Percentiles rank a stretch among this genome's conserved stretches.
These are phyloP conservation scores for Drosophila guanche DNA, from an alignment of 1,140 invertebrate genomes.

Conservation along the genomic window DNA sequence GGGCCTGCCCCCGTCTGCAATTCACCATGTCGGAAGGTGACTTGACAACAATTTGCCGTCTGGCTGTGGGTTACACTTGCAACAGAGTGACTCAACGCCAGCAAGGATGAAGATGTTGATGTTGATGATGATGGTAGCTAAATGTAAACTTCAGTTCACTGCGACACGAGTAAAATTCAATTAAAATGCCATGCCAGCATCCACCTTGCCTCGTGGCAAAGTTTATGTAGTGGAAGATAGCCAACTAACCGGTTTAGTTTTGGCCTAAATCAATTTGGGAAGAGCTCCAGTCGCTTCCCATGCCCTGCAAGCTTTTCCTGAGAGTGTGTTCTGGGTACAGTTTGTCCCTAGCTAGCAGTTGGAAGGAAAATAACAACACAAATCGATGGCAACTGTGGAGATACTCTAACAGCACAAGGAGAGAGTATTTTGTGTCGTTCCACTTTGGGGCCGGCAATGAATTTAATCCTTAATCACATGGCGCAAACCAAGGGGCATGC, in stretches of 20 bases:
- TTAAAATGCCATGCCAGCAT: conserved; percentile 62
- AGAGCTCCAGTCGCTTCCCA: too few species aligned
- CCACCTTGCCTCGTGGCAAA: neutral
- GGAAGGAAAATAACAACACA: too few species aligned
- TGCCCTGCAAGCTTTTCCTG: too few species aligned
- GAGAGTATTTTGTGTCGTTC: conserved; percentile 14
- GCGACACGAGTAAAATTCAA: conserved; percentile 77
- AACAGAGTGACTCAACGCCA: neutral
- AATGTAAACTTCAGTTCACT: conserved; percentile 58
- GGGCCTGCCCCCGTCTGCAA: conserved; percentile 46
- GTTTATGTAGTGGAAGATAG: conserved; percentile 4
- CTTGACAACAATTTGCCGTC: conserved; percentile 61
- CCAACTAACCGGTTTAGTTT: conserved; percentile 40
- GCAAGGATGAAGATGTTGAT: conserved; percentile 48
- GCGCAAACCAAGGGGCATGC: too few species aligned
- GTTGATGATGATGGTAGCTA: conserved; percentile 52
- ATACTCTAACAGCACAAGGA: too few species aligned
- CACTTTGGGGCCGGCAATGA: conserved; percentile 31
- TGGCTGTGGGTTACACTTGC: conserved; percentile 34
- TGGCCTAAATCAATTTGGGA: conserved; percentile 49
- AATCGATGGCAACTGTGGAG: too few species aligned
- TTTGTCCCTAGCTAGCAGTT: too few species aligned
- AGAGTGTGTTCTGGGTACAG: too few species aligned
- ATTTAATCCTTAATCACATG: conserved; percentile 79
- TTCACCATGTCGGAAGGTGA: conserved; percentile 69